These are phyloP conservation scores for Nomada ferruginata DNA, from an alignment of 2,888 invertebrate genomes.

Conservation along the genomic window DNA sequence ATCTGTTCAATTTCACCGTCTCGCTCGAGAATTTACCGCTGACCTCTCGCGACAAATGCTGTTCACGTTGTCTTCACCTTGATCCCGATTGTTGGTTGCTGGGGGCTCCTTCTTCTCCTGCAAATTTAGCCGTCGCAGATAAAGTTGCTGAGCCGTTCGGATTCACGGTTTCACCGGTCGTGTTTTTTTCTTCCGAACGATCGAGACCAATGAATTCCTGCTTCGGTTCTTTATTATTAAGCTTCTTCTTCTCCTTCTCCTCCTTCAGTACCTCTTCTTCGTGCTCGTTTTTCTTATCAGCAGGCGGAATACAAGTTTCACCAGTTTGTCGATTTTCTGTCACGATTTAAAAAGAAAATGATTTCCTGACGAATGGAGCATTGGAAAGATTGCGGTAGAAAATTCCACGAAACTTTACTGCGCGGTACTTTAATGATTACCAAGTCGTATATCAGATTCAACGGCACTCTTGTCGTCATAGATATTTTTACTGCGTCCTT, in stretches of 20 bases:
- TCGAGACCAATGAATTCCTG: slow-evolving; percentile 68
- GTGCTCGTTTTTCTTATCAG: slow-evolving; percentile 16
- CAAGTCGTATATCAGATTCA: slow-evolving; percentile 25
- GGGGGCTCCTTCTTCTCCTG: slow-evolving; percentile 17
- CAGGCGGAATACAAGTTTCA: neutral
- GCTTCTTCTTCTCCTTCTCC: slow-evolving; percentile 56
- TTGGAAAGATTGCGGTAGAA: neutral
- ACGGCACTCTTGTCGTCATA: slow-evolving; percentile 18
- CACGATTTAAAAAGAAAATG: neutral
- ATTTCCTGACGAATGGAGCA: neutral
- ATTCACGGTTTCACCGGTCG: slow-evolving; percentile 18
- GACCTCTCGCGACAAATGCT: slow-evolving; percentile 45
- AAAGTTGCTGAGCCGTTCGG: neutral
- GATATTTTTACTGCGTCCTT: slow-evolving; percentile 11
- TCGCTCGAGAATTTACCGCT: slow-evolving; percentile 33
- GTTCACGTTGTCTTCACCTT: slow-evolving; percentile 54
- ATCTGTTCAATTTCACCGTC: slow-evolving; percentile 28
- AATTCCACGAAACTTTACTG: slow-evolving; percentile 9
- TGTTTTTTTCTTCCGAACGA: slow-evolving; percentile 3
- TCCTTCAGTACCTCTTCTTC: slow-evolving; percentile 22
- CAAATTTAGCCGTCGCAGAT: slow-evolving; percentile 1
- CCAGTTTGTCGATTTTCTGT: neutral
- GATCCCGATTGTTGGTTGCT: slow-evolving; percentile 31
- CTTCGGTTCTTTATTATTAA: slow-evolving; percentile 62
- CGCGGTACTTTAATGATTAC: slow-evolving; percentile 35